phyloP scores from a whole-genome alignment of 2,113 vertebrate species.

The Glaucidium brasilianum region DNA sequence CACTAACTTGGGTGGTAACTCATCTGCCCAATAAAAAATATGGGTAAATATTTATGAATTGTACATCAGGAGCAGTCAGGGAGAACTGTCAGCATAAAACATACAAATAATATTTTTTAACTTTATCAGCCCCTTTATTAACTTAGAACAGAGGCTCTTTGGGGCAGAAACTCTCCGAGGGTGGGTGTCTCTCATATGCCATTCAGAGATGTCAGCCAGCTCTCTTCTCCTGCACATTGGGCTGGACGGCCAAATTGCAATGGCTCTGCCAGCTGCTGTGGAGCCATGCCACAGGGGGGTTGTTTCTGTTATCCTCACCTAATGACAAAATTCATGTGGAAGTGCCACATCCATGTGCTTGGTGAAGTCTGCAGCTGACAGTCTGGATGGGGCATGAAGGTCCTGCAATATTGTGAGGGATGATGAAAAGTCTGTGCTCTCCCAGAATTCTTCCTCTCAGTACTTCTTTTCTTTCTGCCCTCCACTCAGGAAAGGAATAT shows the following conservation, averaged over 20 bases:
- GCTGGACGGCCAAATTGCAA: neutral
- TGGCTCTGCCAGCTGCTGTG: neutral
- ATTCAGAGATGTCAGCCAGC: neutral
- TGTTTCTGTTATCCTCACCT: neutral
- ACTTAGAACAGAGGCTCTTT: neutral
- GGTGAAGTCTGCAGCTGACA: neutral
- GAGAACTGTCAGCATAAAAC: neutral
- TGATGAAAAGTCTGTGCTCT: neutral
- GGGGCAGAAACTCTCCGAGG: neutral
- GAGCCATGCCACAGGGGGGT: neutral
- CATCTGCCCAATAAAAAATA: neutral
- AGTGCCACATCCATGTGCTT: neutral
- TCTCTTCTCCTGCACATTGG: neutral
- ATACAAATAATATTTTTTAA: neutral
- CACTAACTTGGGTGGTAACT: neutral
- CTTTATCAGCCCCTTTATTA: neutral
- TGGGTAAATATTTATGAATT: neutral
- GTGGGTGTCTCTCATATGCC: neutral
- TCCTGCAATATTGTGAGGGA: neutral
- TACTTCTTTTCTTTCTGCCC: neutral
- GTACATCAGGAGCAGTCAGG: neutral
- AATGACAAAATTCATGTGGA: neutral
- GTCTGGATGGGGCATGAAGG: neutral
- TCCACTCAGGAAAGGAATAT: neutral
- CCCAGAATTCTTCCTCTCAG: neutral